Conservation (phyloP, 2,888 invertebrate genomes). For the Sthenelais limicola region DNA sequence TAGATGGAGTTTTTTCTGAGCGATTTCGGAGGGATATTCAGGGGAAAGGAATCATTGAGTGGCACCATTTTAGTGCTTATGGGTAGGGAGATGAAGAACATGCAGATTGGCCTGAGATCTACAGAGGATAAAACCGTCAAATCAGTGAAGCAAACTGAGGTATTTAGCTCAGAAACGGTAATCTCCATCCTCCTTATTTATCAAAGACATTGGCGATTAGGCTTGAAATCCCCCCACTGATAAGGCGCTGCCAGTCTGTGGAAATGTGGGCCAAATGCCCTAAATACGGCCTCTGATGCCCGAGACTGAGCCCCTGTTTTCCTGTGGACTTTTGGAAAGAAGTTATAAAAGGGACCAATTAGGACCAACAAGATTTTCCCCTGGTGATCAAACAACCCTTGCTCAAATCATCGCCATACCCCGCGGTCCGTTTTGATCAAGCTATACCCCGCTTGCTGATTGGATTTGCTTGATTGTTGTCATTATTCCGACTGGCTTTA, state of each 20-base stretch:
- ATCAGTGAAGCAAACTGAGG: too few species aligned
- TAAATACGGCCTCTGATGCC: neutral
- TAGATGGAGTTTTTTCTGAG: too few species aligned
- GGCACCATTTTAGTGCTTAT: too few species aligned
- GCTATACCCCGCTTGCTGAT: neutral
- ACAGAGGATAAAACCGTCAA: too few species aligned
- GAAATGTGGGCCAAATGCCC: slow-evolving; percentile 16
- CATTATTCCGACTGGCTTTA: neutral
- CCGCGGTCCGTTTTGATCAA: neutral
- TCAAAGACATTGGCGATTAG: slow-evolving; percentile 30
- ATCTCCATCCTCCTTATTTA: too few species aligned
- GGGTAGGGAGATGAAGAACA: too few species aligned
- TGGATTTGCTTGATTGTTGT: neutral
- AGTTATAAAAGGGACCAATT: slow-evolving; percentile 12
- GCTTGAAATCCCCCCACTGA: slow-evolving; percentile 13
- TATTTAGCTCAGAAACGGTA: too few species aligned
- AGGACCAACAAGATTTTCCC: slow-evolving; percentile 2
- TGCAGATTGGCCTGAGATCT: too few species aligned
- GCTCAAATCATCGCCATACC: slow-evolving; percentile 7
- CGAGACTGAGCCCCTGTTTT: too few species aligned
- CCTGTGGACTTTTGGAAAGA: slow-evolving; percentile 24
- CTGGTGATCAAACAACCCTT: slow-evolving; percentile 13
- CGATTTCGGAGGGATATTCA: too few species aligned
- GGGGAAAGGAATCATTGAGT: too few species aligned
- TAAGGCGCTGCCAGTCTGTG: neutral